phyloP scores from a whole-genome alignment of 1,140 invertebrate genomes.

The Lepidurus packardi region DNA sequence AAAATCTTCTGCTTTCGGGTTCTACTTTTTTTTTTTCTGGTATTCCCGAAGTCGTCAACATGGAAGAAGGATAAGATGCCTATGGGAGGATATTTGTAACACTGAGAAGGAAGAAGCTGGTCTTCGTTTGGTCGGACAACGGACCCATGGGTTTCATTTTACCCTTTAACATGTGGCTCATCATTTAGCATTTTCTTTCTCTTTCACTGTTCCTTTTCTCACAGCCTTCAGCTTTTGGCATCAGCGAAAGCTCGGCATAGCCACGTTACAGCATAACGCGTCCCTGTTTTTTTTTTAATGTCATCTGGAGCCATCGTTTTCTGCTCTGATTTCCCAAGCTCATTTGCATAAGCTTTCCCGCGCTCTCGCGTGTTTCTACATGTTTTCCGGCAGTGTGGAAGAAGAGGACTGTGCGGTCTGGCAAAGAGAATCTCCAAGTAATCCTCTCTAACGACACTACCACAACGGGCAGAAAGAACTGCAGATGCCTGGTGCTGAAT shows the following conservation, averaged over 20 bases:
- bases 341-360: background rate
- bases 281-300: background rate
- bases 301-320: background rate
- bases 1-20: background rate
- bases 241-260: background rate
- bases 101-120: conserved; percentile 8
- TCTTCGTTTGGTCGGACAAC: conserved; percentile 54
- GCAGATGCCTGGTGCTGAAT: conserved; percentile 1
- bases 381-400: background rate
- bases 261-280: background rate
- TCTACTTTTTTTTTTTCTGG: background rate
- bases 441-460: conserved; percentile 19
- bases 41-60: background rate
- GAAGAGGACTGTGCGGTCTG: background rate
- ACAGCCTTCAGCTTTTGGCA: background rate
- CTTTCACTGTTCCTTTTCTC: background rate
- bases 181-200: conserved; percentile 12
- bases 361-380: background rate
- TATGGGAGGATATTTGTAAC: background rate
- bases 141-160: conserved; percentile 65
- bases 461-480: background rate
- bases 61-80: background rate
- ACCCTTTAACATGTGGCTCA: conserved; percentile 18
- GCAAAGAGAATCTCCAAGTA: background rate
- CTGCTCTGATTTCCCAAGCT: background rate